These are phyloP conservation scores for Falco cherrug DNA, from an alignment of 2,797 vertebrate species.

Conservation along the genomic window DNA sequence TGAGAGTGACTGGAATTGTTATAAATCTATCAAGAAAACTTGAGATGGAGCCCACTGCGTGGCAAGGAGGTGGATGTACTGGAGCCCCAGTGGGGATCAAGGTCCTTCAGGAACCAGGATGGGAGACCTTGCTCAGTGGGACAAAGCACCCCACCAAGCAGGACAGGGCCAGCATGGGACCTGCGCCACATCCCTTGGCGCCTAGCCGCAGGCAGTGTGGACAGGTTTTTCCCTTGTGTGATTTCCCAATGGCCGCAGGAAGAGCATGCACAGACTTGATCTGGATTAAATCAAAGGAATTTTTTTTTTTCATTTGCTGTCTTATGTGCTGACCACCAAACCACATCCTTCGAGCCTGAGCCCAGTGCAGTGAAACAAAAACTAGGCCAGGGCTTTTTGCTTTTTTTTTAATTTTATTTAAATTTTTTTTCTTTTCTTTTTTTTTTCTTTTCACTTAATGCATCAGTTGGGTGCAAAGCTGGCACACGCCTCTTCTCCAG, in stretches of 20 bases:
- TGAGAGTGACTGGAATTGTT: background rate
- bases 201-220: background rate
- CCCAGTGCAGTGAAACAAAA: conserved; percentile 58
- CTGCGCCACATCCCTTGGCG: fast-evolving
- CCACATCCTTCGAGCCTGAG: conserved; percentile 66
- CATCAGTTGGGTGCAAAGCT: background rate
- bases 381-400: conserved; percentile 62
- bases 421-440: too few species aligned
- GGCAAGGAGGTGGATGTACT: background rate
- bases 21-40: background rate
- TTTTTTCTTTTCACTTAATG: background rate
- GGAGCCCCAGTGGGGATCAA: background rate
- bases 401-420: background rate
- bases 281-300: conserved; percentile 51
- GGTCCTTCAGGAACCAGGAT: fast-evolving
- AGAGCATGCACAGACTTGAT: background rate
- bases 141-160: fast-evolving
- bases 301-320: conserved; percentile 22
- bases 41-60: fast-evolving
- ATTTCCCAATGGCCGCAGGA: conserved; percentile 22
- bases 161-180: background rate
- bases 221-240: conserved; percentile 41
- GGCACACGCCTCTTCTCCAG: background rate
- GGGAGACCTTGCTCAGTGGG: fast-evolving
- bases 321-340: conserved; percentile 56